phyloP scores from a whole-genome alignment of 2,113 vertebrate species.

The Mormyrus iriodes region DNA sequence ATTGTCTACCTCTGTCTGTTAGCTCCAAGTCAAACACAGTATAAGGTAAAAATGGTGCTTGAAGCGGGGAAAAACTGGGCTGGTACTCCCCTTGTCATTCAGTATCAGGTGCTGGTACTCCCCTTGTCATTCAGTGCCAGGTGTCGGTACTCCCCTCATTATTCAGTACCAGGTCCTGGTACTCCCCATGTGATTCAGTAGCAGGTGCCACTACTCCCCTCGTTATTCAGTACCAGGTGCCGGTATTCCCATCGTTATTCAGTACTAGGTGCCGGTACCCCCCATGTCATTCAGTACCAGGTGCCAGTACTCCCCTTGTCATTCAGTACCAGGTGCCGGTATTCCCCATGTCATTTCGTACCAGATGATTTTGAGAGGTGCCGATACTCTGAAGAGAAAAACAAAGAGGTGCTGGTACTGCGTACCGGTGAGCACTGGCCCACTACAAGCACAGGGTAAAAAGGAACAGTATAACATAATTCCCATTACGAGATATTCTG shows the following conservation, averaged over 20 bases:
- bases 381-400: not conserved
- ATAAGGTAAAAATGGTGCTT: not conserved
- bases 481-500: not conserved
- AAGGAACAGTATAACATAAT: not conserved
- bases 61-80: not conserved
- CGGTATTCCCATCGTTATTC: not conserved
- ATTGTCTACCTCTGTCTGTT: not conserved
- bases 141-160: no score
- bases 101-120: not conserved
- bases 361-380: not conserved
- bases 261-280: no score
- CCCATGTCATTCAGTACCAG: no score
- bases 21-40: not conserved
- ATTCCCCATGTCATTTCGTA: no score
- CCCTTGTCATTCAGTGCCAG: no score
- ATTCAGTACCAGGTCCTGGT: not conserved
- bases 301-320: no score
- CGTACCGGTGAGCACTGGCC: not conserved
- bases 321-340: no score
- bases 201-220: not conserved
- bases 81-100: not conserved
- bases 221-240: not conserved
- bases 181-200: not conserved
- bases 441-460: not conserved
- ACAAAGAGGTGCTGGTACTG: not conserved